Base-by-base conservation (phyloP, 2,113 vertebrate genomes). In the Ameiurus melas region DNA sequence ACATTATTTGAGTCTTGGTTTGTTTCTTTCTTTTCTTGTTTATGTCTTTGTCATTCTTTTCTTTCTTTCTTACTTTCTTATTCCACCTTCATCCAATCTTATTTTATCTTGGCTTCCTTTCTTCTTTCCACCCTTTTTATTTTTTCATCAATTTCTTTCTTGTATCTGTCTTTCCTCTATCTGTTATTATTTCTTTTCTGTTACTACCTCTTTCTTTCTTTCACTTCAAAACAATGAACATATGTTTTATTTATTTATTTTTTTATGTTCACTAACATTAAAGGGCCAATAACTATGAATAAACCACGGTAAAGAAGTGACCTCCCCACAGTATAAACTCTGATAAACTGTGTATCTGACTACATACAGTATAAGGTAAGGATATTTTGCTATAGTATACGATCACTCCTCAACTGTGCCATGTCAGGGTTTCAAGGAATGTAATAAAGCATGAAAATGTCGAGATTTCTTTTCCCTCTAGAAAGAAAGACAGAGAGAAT, bases 361-460 rank as follows among this genome's bases (percentile, higher is more conserved):
- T 17, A 3, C 19, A 43, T 75, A 22, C 73, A 47, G 5, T 39
- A 43, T 8, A 39, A 73, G 33, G 20, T 78, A 2, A 78, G 25
- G 53, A 9, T 8, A 79, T 55, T 53, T 47, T 19, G 22, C 17
- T 51, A 3, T 12, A 57, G 53, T 33, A 20, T 57, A 81, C 6
- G 16, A 55, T 80, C 9, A 17, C 51, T 55, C 16, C 27, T 55
- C 77, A 80, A 55, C 14, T 33, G 64, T 66, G 62, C 36, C 19
- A 71, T 16, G 13, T 30, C 27, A 33, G 36, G 9, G 55, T 68
- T 79, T 79, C 60, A 39, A 53, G 36, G 16, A 5, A 53, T 51
- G 8, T 70, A 88, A 79, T 70, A 68, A 89, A 82, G n/a, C 83
- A 57, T 51, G 62, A 58, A 60, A 85, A 82, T n/a, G 27, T 36